Conservation (phyloP, 2,113 vertebrate species). For the Athene cunicularia region DNA sequence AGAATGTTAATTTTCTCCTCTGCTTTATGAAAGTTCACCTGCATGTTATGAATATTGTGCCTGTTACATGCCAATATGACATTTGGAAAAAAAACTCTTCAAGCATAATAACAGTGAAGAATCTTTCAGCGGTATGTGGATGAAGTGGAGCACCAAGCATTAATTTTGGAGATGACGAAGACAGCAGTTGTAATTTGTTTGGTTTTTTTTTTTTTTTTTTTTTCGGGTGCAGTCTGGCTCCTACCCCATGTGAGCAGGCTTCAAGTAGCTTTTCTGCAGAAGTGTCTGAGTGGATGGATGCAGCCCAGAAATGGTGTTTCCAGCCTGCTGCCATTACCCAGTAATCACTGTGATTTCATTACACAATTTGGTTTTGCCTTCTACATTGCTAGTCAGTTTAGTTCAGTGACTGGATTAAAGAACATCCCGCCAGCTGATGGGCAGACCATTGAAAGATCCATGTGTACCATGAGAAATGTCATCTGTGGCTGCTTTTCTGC, state of each 20-base stretch:
- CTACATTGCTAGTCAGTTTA: neutral
- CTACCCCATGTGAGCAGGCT: neutral
- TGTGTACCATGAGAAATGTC: neutral
- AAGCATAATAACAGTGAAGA: neutral
- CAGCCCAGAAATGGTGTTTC: neutral
- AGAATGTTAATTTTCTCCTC: neutral
- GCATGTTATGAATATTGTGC: neutral
- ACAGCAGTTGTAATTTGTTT: neutral
- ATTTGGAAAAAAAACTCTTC: conserved; percentile 5
- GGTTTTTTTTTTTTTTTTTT: neutral
- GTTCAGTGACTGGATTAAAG: neutral
- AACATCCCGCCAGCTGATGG: neutral
- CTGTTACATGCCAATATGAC: neutral
- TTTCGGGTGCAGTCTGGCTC: neutral
- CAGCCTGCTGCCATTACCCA: neutral
- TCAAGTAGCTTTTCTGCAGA: neutral
- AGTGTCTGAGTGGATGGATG: neutral
- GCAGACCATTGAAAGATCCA: neutral
- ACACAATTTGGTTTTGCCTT: neutral
- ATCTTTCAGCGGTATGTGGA: neutral
- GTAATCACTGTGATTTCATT: neutral
- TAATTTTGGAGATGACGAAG: neutral
- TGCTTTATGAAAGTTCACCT: neutral
- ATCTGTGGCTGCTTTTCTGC: neutral
- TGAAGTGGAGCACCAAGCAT: neutral